These are phyloP conservation scores for Pseudomyrmex cubaensis DNA, from an alignment of 1,140 invertebrate genomes.

Conservation along the genomic window DNA sequence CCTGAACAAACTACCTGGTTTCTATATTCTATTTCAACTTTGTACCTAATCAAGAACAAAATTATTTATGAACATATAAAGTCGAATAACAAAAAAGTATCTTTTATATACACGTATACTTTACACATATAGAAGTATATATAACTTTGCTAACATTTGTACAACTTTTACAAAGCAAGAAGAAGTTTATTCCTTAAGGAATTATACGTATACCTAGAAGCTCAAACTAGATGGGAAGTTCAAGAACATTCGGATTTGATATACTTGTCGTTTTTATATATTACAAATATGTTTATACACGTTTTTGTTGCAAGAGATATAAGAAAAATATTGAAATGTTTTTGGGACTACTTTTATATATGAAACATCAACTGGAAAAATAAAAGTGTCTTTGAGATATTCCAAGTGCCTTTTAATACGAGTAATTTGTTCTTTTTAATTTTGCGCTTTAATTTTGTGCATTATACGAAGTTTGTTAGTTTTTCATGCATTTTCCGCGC, in stretches of 20 bases:
- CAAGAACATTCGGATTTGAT: not conserved
- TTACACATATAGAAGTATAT: slow-evolving; percentile 11
- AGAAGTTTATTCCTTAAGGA: not conserved
- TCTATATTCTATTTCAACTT: not conserved
- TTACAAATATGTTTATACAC: not conserved
- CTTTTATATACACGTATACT: slow-evolving; percentile 10
- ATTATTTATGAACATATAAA: not conserved
- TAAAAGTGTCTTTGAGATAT: too few relatives aligned
- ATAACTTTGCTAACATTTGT: not conserved
- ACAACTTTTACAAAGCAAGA: not conserved
- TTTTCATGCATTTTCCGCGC: too few relatives aligned
- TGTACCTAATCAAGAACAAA: not conserved
- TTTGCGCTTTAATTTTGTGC: too few relatives aligned
- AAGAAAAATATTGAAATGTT: slow-evolving; percentile 22
- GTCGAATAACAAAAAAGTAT: not conserved
- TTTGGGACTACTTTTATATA: too few relatives aligned
- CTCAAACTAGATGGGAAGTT: too few relatives aligned
- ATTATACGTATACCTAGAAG: not conserved
- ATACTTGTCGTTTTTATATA: slow-evolving; percentile 28
- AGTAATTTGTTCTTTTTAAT: too few relatives aligned
- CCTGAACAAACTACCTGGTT: not conserved
- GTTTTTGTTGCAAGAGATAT: not conserved
- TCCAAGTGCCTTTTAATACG: too few relatives aligned
- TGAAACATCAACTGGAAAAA: too few relatives aligned
- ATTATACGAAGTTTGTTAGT: too few relatives aligned